Evolutionary conservation across 2,113 vertebrate genomes (phyloP), one percentile per base, ranked within the genome.

Genomic region (Ifrita kowaldi): DNA sequence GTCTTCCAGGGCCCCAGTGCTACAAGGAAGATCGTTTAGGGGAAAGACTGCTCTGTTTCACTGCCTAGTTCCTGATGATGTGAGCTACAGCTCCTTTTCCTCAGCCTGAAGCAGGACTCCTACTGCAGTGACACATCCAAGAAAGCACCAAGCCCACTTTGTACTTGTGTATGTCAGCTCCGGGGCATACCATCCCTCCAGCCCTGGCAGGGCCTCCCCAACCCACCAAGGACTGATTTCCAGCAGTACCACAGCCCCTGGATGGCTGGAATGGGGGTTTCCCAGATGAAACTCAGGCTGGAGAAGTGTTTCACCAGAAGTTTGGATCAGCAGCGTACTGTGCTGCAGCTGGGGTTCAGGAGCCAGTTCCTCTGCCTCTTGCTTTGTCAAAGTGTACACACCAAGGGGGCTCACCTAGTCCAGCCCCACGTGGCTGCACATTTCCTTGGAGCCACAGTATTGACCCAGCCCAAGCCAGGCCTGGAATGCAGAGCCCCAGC

Each of bases 391-490:
- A 33, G 9, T 7, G 10, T 44, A 57, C n/a, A n/a, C n/a, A n/a
- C 4, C 8, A 11, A 47, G 5, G 4, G 11, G 24, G 28, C 20
- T 59, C 1, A 0, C 7, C 16, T 1, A 47, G 14, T 39, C 69
- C 57, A 73, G 70, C 26, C 39, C 41, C 47, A 76, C 6, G 9
- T 1, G 9, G 39, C 56, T 67, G 52, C 26, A 63, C 35, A 10
- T 63, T 49, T 26, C 53, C 30, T 23, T 3, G 32, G 62, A 62
- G 63, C 10, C 4, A 1, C 24, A 62, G 42, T 0, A 5, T 12
- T 24, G 70, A 39, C 6, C 21, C 63, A 74, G 64, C 18, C 32
- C 0, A 0, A n/a, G 27, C 42, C 73, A 57, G 24, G 23, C 52
- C 39, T 19, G 37, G 76, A 39, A 30, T 0, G 5, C 76, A 71